Base-by-base conservation (phyloP, 2,797 vertebrate genomes). In the Nyctibius grandis region DNA sequence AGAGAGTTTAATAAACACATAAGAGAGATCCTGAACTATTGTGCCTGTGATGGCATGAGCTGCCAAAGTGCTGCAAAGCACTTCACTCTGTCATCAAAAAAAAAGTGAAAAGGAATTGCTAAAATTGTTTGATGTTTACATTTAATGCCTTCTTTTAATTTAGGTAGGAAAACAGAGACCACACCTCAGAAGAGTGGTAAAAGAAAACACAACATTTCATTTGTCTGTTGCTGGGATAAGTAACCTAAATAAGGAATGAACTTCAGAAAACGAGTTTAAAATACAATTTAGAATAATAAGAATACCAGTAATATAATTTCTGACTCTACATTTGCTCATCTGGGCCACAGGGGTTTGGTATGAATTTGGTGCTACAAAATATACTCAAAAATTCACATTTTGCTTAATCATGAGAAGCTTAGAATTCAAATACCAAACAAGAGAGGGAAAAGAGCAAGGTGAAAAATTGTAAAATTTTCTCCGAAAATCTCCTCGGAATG, bases 401-500 rank as follows among this genome's bases (percentile, higher is more conserved):
- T 63, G 20, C 25, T 69, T 69, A 26, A 90, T 45, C 16, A 40
- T 34, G 38, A 51, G 38, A 61, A 78, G 73, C n/a, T 20, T 64
- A 23, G 89, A 87, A 93, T 82, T 83, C 44, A 69, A 36, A 80
- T 25, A 60, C 22, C 4, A 31, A 51, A 74, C 56, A 29, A 38
- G 38, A 60, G 15, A 26, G 29, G n/a, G 40, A 14, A 34, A 38
- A 81, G 76, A 42, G n/a, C 85, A 72, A 77, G 42, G 50, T 88
- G 70, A 67, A 93, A 96, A 95, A 94, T 85, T 59, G 88, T 63
- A 96, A 94, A 95, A 86, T 68, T 79, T 96, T 93, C 88, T 81
- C 91, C 89, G 88, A 98, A 94, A 96, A 97, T 91, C 95, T 84
- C 89, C 84, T 95, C 73, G 78, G 81, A 96, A 96, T 88, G n/a